Base-by-base conservation (phyloP, 2,888 invertebrate genomes). In the Adelognathus sp. region DNA sequence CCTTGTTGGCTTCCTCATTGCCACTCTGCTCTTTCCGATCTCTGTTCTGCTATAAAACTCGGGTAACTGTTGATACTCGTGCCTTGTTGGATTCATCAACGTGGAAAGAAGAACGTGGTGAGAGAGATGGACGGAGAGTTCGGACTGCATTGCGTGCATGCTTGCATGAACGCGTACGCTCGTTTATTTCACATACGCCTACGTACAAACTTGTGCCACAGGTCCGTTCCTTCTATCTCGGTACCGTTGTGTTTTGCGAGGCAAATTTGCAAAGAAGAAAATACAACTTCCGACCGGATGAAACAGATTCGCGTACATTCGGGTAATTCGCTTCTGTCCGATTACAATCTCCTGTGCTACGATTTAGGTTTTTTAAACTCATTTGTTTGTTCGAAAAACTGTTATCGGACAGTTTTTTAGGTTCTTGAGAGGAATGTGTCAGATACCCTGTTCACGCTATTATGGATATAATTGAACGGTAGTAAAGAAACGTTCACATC, bases 141-240 rank as follows among this genome's bases (percentile, higher is more conserved):
- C 52, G 64, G 69, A 36, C 73, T 76, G 80, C 80, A 81, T 81
- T 64, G 81, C 80, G 78, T 81, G 80, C 80, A 81, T 79, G 81
- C 71, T 79, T 79, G 81, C 81, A 81, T 80, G 82, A 81, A 81
- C 81, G 82, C 81, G 76, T 80, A 78, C 79, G 81, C 81, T 81
- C 83, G 76, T 83, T 83, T 79, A 80, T 79, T 83, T 74, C 70
- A 77, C 61, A 69, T 74, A 79, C 79, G 79, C 73, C 73, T 72
- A 80, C 76, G 79, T 71, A 63, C 33, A 63, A 75, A 36, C 33
- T 52, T 61, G 46, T 50, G 60, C 61, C 66, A 58, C 54, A 70
- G 61, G 61, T 56, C 27, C 71, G 75, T 79, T 79, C 67, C 63
- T 79, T 50, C 24, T 50, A 41, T 71, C 72, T 69, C 44, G 58